These are phyloP conservation scores for Thysanoteuthis rhombus DNA, from an alignment of 2,888 invertebrate species.

Conservation along the genomic window DNA sequence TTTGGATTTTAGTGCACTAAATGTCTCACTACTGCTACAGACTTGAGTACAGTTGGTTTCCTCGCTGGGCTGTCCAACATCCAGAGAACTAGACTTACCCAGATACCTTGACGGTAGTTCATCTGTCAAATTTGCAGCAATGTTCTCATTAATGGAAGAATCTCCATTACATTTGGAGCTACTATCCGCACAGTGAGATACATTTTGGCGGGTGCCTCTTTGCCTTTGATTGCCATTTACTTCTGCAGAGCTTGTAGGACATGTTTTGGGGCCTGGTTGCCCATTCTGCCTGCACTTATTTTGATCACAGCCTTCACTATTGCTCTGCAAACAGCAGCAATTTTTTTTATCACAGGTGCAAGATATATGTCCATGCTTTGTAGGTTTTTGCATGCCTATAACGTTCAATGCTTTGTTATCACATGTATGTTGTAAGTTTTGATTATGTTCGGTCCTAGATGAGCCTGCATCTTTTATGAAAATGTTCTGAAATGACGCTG, in stretches of 20 bases:
- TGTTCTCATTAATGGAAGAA: neutral
- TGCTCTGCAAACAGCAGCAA: neutral
- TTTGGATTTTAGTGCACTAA: conserved; percentile 58
- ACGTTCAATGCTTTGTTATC: neutral
- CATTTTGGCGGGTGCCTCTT: neutral
- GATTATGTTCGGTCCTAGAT: neutral
- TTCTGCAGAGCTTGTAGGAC: neutral
- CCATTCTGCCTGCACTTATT: neutral
- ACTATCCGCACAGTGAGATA: neutral
- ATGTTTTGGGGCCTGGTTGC: neutral
- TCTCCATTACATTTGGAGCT: neutral
- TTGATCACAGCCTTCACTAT: neutral
- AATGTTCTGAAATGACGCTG: neutral
- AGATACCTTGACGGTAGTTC: neutral
- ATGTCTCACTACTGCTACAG: conserved; percentile 38
- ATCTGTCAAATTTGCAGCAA: neutral
- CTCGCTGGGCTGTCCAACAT: neutral
- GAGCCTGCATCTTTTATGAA: neutral
- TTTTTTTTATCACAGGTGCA: conserved; percentile 25
- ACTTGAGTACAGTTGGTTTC: conserved; percentile 20
- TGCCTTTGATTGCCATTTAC: neutral
- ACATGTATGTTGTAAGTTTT: neutral
- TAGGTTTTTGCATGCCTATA: neutral
- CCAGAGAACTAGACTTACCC: conserved; percentile 13
- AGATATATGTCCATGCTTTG: neutral